Evolutionary conservation across 2,888 invertebrate genomes (phyloP).

Genomic region (Colletes collaris): DNA sequence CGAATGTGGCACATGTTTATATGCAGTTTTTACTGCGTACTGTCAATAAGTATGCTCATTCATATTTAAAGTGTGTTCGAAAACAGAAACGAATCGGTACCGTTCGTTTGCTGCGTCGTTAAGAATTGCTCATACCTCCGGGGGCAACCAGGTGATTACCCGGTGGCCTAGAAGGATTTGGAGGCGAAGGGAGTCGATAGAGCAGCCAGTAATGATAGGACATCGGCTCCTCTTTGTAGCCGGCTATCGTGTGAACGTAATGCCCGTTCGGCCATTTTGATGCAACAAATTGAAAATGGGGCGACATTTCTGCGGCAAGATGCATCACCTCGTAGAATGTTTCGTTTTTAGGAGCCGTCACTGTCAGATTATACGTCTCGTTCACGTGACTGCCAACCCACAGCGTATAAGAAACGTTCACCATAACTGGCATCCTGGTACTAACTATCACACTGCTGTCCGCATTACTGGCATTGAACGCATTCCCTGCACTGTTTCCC

Average conservation of each 20-base stretch:
- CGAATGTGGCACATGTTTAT: too few species aligned
- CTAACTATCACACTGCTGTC: slow-evolving; percentile 28
- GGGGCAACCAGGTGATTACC: slow-evolving; percentile 94
- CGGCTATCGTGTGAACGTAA: slow-evolving; percentile 94
- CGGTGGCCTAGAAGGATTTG: slow-evolving; percentile 92
- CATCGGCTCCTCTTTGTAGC: slow-evolving; percentile 91
- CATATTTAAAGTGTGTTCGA: too few species aligned
- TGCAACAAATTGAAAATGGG: slow-evolving; percentile 89
- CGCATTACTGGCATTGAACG: slow-evolving; percentile 47
- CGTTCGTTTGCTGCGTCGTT: too few species aligned
- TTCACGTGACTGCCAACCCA: slow-evolving; percentile 95
- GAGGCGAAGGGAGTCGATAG: slow-evolving; percentile 91
- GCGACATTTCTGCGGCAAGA: slow-evolving; percentile 91
- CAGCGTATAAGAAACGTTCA: slow-evolving; percentile 91
- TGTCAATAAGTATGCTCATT: too few species aligned
- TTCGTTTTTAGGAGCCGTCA: slow-evolving; percentile 89
- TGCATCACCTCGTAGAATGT: slow-evolving; percentile 91
- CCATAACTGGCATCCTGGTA: slow-evolving; percentile 67
- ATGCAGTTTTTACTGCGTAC: too few species aligned
- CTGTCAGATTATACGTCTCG: slow-evolving; percentile 90
- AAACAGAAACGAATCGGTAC: too few species aligned
- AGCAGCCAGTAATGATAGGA: slow-evolving; percentile 95
- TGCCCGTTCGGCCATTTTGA: slow-evolving; percentile 97
- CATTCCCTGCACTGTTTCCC: not conserved
- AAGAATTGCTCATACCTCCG: slow-evolving; percentile 86